Percentiles rank a stretch among this genome's conserved stretches.
These are phyloP conservation scores for Sebastes minor DNA, from an alignment of 2,797 vertebrate species.

Conservation along the genomic window DNA sequence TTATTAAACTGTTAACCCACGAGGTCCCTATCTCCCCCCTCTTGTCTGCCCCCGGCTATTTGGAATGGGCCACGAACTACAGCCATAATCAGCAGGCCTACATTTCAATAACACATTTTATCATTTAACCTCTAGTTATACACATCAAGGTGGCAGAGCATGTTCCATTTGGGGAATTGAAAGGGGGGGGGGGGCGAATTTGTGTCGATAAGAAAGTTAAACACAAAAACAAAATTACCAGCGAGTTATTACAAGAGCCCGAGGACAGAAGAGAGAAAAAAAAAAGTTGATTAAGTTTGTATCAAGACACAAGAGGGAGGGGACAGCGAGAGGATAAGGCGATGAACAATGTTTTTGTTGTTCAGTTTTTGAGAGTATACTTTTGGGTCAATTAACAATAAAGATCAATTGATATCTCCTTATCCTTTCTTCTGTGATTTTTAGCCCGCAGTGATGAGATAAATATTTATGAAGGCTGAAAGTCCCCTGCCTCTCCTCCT, in stretches of 20 bases:
- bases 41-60: slow-evolving; percentile 57
- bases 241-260: slow-evolving; percentile 57
- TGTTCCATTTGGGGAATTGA: slow-evolving; percentile 58
- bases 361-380: slow-evolving; percentile 69
- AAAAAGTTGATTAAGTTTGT: slow-evolving; percentile 63
- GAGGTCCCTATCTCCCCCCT: slow-evolving; percentile 27
- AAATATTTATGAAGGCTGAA: slow-evolving; percentile 84
- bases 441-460: slow-evolving; percentile 77
- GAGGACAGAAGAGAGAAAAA: slow-evolving; percentile 28
- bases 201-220: slow-evolving; percentile 70
- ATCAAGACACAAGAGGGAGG: slow-evolving; percentile 58
- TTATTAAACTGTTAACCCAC: slow-evolving; percentile 65
- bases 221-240: slow-evolving; percentile 71
- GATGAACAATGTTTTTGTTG: slow-evolving; percentile 77
- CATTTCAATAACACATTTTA: slow-evolving; percentile 73
- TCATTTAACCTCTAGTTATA: slow-evolving; percentile 71
- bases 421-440: slow-evolving; percentile 71
- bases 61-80: slow-evolving; percentile 60
- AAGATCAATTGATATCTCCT: slow-evolving; percentile 79
- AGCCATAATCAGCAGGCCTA: slow-evolving; percentile 65
- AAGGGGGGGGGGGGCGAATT: not conserved
- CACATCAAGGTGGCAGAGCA: slow-evolving; percentile 67
- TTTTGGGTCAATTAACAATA: slow-evolving; percentile 83
- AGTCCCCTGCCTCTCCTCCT: slow-evolving; percentile 76
- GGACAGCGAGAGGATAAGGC: slow-evolving; percentile 28